Conservation (phyloP, 2,797 vertebrate species). For the Alauda arvensis region DNA sequence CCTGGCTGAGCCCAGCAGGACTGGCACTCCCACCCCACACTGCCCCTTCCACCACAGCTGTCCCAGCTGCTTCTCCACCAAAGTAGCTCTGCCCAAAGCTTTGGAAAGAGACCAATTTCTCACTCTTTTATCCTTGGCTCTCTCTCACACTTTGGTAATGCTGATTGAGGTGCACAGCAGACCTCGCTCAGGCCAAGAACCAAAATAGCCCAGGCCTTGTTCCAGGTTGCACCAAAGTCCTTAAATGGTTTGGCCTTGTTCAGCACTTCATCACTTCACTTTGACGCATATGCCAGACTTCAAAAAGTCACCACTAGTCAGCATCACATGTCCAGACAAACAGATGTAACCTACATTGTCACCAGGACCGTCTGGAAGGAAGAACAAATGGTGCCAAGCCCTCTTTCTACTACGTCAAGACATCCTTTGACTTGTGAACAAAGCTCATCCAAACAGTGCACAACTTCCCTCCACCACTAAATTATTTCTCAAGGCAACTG, state of each 20-base stretch:
- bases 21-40: not conserved
- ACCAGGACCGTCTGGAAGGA: not conserved
- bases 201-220: not conserved
- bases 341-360: slow-evolving; percentile 34
- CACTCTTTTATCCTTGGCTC: not conserved
- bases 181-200: not conserved
- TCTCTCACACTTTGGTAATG: not conserved
- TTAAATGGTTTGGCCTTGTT: slow-evolving; percentile 11
- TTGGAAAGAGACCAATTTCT: not conserved
- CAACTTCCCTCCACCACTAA: not conserved
- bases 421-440: not conserved
- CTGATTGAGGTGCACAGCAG: not conserved
- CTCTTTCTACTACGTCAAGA: not conserved
- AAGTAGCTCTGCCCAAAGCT: not conserved
- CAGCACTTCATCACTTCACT: not conserved
- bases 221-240: slow-evolving; percentile 8
- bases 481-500: not conserved
- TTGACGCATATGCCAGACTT: slow-evolving; percentile 22
- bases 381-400: not conserved
- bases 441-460: not conserved
- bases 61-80: not conserved
- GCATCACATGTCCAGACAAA: not conserved
- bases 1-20: not conserved
- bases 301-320: slow-evolving; percentile 8
- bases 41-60: not conserved